phyloP scores from a whole-genome alignment of 1,140 invertebrate genomes.

The Batillaria attramentaria region DNA sequence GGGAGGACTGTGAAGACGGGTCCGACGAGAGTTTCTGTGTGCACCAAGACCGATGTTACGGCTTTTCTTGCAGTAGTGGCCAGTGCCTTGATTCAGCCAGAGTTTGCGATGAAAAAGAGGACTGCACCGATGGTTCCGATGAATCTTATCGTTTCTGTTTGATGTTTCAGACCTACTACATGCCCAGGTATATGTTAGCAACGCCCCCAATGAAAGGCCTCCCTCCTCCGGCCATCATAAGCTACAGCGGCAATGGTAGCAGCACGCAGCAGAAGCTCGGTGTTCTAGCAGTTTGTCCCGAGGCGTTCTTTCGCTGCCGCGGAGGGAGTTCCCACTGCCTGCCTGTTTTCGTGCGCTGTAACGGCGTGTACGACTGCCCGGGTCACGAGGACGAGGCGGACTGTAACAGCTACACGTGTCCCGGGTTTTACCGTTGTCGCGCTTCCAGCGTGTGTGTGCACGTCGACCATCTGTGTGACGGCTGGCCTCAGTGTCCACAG shows the following conservation, averaged over 20 bases:
- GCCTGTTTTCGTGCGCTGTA: slow-evolving; percentile 25
- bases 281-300: background rate
- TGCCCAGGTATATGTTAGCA: background rate
- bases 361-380: slow-evolving; percentile 18
- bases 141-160: background rate
- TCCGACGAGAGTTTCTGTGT: too few relatives aligned
- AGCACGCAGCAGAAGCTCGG: background rate
- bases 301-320: slow-evolving; percentile 12
- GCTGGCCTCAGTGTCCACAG: slow-evolving; percentile 23
- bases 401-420: slow-evolving; percentile 26
- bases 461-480: slow-evolving; percentile 24
- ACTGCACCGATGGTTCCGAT: too few relatives aligned
- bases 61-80: too few relatives aligned
- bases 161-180: background rate
- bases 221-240: background rate
- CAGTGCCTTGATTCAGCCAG: too few relatives aligned
- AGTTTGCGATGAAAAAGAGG: too few relatives aligned
- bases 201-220: background rate
- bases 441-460: slow-evolving; percentile 27
- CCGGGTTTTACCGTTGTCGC: slow-evolving; percentile 28
- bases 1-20: too few relatives aligned
- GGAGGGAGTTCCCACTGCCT: background rate
- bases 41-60: too few relatives aligned
- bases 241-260: background rate
- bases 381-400: slow-evolving; percentile 16